Evolutionary conservation across 1,140 invertebrate species (phyloP), one percentile per base, ranked within the genome.

Genomic region (Drosophila funebris): DNA sequence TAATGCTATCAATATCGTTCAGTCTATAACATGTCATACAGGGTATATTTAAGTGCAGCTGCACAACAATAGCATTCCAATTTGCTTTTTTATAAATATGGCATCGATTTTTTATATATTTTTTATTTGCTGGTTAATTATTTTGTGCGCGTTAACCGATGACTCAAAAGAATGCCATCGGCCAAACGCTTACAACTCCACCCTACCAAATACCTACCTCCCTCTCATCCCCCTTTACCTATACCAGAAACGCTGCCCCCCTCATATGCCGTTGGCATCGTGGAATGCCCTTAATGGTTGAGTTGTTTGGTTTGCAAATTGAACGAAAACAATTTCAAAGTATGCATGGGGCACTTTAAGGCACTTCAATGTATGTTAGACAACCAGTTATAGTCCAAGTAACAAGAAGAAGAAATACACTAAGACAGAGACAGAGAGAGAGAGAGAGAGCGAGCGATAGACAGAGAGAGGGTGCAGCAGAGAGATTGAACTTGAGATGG

Each of bases 241-340:
- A 0, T 7, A 11, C 14, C 7, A 4, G 6, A 13, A 8, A 7
- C 14, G 11, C 16, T 20, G 3, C 39, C n/a, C 24, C 41, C 1
- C 13, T 7, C 0, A n/a, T 31, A 37, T 62, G 56, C 66, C 53
- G 44, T n/a, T 33, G 62, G 62, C 73, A 29, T 13, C 29, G 27
- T 44, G 70, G 70, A 80, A 83, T 74, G 64, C 62, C 77, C 70
- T 56, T 82, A 83, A 82, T 82, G 70, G 74, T 53, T 83, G 43
- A 66, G 78, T 62, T 82, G 78, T 82, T 82, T 82, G 79, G 60
- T 68, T 76, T 74, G 78, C 75, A 82, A 82, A 82, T 82, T 82
- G 78, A 82, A 82, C 78, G 79, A 82, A 82, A 82, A 82, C 78
- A 82, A 83, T 82, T 82, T 37, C 72, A 83, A 82, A 82, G 78